Percentiles rank a stretch among this genome's conserved stretches.
These are phyloP conservation scores for Pocillopora verrucosa DNA, from an alignment of 64 coral and sea anemone species.

Conservation along the genomic window DNA sequence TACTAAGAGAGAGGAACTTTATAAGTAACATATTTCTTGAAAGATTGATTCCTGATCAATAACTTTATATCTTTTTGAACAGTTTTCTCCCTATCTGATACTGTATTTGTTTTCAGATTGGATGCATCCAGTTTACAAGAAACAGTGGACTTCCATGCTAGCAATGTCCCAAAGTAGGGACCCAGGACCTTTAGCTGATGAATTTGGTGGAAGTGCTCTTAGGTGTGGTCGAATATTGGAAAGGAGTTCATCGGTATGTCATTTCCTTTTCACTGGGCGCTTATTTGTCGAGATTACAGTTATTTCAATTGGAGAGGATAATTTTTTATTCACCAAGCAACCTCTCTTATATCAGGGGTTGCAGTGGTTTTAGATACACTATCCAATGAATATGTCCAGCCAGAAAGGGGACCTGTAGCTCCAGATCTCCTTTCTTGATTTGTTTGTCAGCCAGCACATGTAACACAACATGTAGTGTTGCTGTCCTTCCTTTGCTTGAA, in stretches of 20 bases:
- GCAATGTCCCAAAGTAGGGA: conserved; percentile 79
- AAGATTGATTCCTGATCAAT: background rate
- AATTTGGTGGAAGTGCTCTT: conserved; percentile 72
- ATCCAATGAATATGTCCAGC: too few relatives aligned
- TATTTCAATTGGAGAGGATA: background rate
- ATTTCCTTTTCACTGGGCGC: background rate
- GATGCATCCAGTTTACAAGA: conserved; percentile 84
- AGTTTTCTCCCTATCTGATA: background rate
- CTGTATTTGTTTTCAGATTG: conserved; percentile 54
- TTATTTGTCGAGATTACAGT: background rate
- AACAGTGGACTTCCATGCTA: conserved; percentile 79
- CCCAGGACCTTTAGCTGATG: conserved; percentile 56
- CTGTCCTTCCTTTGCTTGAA: too few relatives aligned
- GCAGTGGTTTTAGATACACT: too few relatives aligned
- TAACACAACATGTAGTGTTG: too few relatives aligned
- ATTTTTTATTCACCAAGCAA: too few relatives aligned
- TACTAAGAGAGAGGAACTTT: background rate
- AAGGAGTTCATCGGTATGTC: conserved; percentile 54
- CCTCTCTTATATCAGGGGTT: too few relatives aligned
- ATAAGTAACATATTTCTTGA: background rate
- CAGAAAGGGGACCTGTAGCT: too few relatives aligned
- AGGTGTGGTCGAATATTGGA: conserved; percentile 93
- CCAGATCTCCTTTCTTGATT: too few relatives aligned
- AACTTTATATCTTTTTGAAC: background rate
- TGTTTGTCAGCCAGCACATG: too few relatives aligned